These are phyloP conservation scores for Sigmodon hispidus DNA, from an alignment of 2,113 vertebrate genomes.

Conservation along the genomic window DNA sequence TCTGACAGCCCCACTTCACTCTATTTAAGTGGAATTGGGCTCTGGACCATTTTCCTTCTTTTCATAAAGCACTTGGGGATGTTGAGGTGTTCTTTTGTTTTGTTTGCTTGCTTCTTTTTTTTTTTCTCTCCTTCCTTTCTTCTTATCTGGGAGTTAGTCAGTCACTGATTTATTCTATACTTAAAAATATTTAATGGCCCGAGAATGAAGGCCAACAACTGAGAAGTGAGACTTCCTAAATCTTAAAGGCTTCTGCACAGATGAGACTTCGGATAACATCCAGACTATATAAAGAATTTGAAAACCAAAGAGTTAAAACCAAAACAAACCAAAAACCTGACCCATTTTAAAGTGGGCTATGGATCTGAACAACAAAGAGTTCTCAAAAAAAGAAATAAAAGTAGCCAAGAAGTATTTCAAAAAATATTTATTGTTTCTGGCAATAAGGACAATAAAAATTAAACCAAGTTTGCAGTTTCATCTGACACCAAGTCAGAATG, in stretches of 20 bases:
- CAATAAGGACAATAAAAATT: background rate
- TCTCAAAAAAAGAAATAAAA: background rate
- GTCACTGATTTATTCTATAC: background rate
- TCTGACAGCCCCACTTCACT: background rate
- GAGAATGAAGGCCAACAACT: background rate
- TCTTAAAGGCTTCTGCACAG: background rate
- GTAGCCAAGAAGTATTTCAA: background rate
- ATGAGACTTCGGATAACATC: background rate
- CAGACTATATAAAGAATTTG: background rate
- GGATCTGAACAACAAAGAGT: background rate
- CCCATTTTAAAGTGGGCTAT: background rate
- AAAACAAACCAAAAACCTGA: background rate
- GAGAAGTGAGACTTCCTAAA: background rate
- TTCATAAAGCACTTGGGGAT: background rate
- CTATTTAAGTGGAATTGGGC: background rate
- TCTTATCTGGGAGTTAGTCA: background rate
- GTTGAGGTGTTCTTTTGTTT: background rate
- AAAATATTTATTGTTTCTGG: background rate
- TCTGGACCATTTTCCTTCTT: background rate
- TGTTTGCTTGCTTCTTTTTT: background rate
- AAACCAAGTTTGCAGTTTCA: background rate
- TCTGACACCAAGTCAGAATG: background rate
- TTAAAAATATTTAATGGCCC: background rate
- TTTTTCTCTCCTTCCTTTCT: background rate
- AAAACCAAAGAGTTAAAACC: background rate